Evolutionary conservation across 2,113 vertebrate species (phyloP).

Genomic region (Quiscalus mexicanus): DNA sequence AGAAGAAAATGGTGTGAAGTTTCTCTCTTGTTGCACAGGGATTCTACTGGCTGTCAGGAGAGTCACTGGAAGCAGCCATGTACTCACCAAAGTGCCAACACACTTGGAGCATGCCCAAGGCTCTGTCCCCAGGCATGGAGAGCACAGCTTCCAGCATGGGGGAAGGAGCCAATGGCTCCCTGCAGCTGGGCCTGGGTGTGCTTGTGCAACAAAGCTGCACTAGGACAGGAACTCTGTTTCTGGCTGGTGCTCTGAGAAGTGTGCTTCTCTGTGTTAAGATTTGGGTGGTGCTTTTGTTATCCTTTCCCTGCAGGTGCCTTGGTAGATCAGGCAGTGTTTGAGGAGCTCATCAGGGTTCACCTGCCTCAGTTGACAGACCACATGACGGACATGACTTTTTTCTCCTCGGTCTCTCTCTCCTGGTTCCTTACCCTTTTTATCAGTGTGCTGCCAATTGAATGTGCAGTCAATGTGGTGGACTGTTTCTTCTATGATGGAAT

Average conservation of each 20-base stretch:
- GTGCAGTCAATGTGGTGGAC: constrained; percentile 96
- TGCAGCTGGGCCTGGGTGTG: not conserved
- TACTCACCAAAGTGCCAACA: not conserved
- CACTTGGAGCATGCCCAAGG: not conserved
- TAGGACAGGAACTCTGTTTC: not conserved
- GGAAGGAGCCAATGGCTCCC: rapidly evolving
- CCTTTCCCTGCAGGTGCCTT: constrained; percentile 85
- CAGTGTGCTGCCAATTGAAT: constrained; percentile 95
- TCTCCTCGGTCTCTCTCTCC: constrained; percentile 95
- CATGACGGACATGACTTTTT: constrained; percentile 96
- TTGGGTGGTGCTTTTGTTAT: constrained; percentile 46
- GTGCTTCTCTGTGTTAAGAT: not conserved
- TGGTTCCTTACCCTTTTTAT: constrained; percentile 99
- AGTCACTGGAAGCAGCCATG: not conserved
- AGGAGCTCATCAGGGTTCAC: constrained; percentile 92
- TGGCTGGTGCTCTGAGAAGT: not conserved
- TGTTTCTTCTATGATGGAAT: constrained; percentile 98
- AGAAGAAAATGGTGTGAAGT: not conserved
- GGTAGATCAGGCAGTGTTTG: constrained; percentile 98
- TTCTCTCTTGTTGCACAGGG: not conserved
- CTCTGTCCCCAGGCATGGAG: not conserved
- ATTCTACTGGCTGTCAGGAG: not conserved
- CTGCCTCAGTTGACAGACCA: constrained; percentile 94
- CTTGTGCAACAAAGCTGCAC: not conserved
- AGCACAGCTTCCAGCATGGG: not conserved